phyloP scores from a whole-genome alignment of 2,888 invertebrate species.

The Teleogryllus oceanicus region DNA sequence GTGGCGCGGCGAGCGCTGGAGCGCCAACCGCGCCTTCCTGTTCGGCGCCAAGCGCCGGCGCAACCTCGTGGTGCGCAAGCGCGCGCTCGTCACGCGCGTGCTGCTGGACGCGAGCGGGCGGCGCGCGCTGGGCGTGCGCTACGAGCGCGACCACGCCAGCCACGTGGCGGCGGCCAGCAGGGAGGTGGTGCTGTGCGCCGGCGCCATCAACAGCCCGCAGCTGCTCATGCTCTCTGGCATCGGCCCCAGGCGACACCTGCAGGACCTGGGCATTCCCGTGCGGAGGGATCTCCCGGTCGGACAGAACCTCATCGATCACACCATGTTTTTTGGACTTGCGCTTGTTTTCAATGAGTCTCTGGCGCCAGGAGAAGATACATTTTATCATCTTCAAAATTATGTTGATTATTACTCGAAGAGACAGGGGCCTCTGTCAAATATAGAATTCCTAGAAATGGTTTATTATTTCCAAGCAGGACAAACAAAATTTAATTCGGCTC shows the following conservation, averaged over 20 bases:
- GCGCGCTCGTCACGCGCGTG: too few relatives aligned
- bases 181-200: too few relatives aligned
- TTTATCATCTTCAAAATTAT: not conserved
- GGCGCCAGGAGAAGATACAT: not conserved
- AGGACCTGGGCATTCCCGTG: constrained; percentile 67
- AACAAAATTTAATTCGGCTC: not conserved
- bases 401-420: not conserved
- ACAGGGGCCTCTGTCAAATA: not conserved
- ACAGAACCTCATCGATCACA: constrained; percentile 83
- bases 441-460: not conserved
- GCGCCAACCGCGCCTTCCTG: constrained; percentile 63
- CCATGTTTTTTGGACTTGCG: not conserved
- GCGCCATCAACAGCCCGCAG: constrained; percentile 88
- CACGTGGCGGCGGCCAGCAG: too few relatives aligned
- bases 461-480: not conserved
- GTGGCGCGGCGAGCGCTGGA: constrained; percentile 57
- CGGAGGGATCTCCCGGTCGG: constrained; percentile 79
- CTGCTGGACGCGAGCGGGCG: too few relatives aligned
- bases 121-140: constrained; percentile 55
- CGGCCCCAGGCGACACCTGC: constrained; percentile 71
- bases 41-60: too few relatives aligned
- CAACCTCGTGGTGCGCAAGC: too few relatives aligned
- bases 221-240: constrained; percentile 86
- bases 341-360: not conserved
- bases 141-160: constrained; percentile 39